A percentile compares a stretch with the other conserved stretches of the same genome.
Evolutionary conservation across 2,113 vertebrate genomes (phyloP).

Genomic region (Phaethornis superciliosus): DNA sequence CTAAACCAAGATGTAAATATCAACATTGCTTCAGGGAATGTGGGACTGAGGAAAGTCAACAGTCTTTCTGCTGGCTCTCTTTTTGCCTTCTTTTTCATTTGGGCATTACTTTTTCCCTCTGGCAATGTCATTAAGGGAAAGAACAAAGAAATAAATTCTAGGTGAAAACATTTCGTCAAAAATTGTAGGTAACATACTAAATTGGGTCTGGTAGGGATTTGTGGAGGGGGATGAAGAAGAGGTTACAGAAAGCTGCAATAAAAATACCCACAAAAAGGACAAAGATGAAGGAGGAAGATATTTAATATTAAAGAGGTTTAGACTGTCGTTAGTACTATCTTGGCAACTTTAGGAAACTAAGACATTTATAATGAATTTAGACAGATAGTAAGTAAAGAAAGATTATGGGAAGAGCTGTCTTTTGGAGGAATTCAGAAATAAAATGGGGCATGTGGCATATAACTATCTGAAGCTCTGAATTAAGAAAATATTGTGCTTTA

Average conservation of each 20-base stretch:
- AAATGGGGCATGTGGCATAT: rapidly evolving
- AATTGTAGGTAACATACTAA: not conserved
- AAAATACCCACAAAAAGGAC: not conserved
- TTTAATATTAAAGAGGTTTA: not conserved
- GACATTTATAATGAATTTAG: not conserved
- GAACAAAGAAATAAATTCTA: not conserved
- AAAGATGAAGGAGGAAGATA: not conserved
- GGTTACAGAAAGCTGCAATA: not conserved
- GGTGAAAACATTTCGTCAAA: not conserved
- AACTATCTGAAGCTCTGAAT: not conserved
- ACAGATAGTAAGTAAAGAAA: not conserved
- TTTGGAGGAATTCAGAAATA: not conserved
- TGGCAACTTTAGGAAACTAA: not conserved
- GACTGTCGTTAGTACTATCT: not conserved
- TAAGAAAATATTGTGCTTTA: not conserved
- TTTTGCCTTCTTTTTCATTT: not conserved
- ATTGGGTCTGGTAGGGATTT: not conserved
- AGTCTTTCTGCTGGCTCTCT: not conserved
- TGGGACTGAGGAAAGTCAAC: not conserved
- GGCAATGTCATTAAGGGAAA: not conserved
- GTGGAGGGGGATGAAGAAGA: not conserved
- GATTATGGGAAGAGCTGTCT: not conserved
- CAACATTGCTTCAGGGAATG: not conserved
- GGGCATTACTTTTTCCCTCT: not conserved
- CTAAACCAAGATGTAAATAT: not conserved